Evolutionary conservation across 2,113 vertebrate genomes (phyloP), one percentile per base, ranked within the genome.

Genomic region (Phrynocephalus versicolor): DNA sequence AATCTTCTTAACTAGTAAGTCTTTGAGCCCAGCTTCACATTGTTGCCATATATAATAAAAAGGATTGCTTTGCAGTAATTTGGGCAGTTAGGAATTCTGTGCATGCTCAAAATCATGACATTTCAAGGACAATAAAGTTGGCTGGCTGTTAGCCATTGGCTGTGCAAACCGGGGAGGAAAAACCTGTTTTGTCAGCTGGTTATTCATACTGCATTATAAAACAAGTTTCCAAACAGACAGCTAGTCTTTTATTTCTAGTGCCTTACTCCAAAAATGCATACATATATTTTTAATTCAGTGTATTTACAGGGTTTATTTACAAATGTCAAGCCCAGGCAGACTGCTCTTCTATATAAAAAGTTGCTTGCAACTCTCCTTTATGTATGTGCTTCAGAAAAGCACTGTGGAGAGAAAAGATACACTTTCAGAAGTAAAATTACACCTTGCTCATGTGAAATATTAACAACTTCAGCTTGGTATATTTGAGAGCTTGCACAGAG

Each of bases 81-180:
- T 95, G 94, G 91, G 91, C 94, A 94, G 94, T 94, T 94, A 95
- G 90, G 91, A 93, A 95, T 93, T 94, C 94, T 90, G 92, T 94
- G 94, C 93, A 92, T 94, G 92, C 94, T 92, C 90, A 92, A 92
- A 94, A 94, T 94, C 91, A 88, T 93, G 93, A 95, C 94, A 93
- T 94, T 95, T 95, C 93, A 95, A 95, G 93, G 94, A 94, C 94
- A 95, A 94, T 93, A 94, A 95, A 95, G 94, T 95, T 94, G 90
- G 93, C 91, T 94, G 93, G 92, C 94, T 94, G 51, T 0, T 95
- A 90, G 94, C 94, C 94, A 93, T 91, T 92, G 94, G 93, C 94
- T 94, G 84, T 91, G 91, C 0, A 88, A 93, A 92, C 85, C 88
- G 90, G 65, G 64, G 57, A 69, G 94, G 90, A 78, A 90, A 93